Evolutionary conservation across 2,888 invertebrate species (phyloP).

Genomic region (Drosophila yooni): DNA sequence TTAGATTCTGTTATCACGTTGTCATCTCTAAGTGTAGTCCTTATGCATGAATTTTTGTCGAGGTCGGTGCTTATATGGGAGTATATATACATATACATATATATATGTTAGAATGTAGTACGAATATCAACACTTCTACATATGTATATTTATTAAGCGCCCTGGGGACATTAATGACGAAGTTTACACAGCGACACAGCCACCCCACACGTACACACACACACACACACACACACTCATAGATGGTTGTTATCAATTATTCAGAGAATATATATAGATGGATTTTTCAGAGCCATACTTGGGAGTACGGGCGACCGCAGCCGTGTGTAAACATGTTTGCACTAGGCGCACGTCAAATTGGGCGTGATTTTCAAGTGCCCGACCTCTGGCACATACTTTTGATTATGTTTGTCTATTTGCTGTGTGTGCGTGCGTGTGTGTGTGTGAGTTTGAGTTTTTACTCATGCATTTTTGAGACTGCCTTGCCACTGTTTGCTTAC

Average conservation of each 20-base stretch:
- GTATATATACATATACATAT: background rate
- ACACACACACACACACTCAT: conserved; percentile 19
- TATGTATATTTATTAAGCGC: conserved; percentile 50
- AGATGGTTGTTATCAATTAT: conserved; percentile 71
- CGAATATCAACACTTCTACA: conserved; percentile 36
- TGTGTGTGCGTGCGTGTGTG: conserved; percentile 41
- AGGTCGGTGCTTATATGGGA: background rate
- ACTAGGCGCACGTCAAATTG: conserved; percentile 78
- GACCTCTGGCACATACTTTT: conserved; percentile 58
- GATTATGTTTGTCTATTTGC: conserved; percentile 80
- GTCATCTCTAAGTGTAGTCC: conserved; percentile 12
- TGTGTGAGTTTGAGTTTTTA: conserved; percentile 31
- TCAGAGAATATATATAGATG: conserved; percentile 70
- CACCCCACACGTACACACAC: conserved; percentile 28
- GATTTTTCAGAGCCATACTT: conserved; percentile 61
- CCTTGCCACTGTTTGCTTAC: conserved; percentile 65
- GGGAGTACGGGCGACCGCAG: conserved; percentile 21
- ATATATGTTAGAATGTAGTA: background rate
- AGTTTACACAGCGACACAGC: conserved; percentile 58
- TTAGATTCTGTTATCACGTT: background rate
- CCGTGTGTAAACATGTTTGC: conserved; percentile 65
- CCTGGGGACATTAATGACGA: conserved; percentile 67
- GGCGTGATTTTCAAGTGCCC: conserved; percentile 76
- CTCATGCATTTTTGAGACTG: conserved; percentile 75
- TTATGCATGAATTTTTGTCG: conserved; percentile 13